These are phyloP conservation scores for Nymphalis polychloros DNA, from an alignment of 2,888 invertebrate genomes.

Conservation along the genomic window DNA sequence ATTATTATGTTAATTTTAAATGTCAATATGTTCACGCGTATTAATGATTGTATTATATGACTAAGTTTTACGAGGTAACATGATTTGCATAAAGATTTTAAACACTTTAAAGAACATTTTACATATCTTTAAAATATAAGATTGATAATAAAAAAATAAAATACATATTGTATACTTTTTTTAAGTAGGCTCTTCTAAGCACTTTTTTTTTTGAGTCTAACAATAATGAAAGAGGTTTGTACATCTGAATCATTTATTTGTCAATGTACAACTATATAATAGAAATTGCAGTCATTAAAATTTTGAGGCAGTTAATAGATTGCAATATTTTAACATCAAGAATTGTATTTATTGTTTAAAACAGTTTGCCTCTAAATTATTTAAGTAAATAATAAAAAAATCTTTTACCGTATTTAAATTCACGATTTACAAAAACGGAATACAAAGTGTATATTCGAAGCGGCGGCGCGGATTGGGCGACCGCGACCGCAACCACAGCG, in stretches of 20 bases:
- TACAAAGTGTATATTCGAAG: constrained; percentile 42
- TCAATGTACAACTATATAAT: background rate
- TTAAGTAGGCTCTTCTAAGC: background rate
- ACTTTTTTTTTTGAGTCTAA: background rate
- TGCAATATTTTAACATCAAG: background rate
- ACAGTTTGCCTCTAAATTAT: background rate
- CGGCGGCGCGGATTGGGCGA: constrained; percentile 45
- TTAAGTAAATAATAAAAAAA: constrained; percentile 9
- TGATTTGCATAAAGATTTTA: constrained; percentile 26
- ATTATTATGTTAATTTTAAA: constrained; percentile 34
- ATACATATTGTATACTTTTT: background rate
- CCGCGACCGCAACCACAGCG: constrained; percentile 58
- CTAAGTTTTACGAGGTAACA: constrained; percentile 5
- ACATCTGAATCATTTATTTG: too few species aligned
- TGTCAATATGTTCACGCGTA: constrained; percentile 31
- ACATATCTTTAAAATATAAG: background rate
- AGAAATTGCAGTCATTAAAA: background rate
- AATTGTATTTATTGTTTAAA: too few species aligned
- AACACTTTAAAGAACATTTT: constrained; percentile 3
- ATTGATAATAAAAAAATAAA: background rate
- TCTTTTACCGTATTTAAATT: constrained; percentile 40
- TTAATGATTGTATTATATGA: constrained; percentile 32
- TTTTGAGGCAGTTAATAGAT: background rate
- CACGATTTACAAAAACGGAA: constrained; percentile 36
- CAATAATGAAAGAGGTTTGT: background rate